Evolutionary conservation across 2,888 invertebrate genomes (phyloP), one percentile per base, ranked within the genome.

Genomic region (Brenthis ino): DNA sequence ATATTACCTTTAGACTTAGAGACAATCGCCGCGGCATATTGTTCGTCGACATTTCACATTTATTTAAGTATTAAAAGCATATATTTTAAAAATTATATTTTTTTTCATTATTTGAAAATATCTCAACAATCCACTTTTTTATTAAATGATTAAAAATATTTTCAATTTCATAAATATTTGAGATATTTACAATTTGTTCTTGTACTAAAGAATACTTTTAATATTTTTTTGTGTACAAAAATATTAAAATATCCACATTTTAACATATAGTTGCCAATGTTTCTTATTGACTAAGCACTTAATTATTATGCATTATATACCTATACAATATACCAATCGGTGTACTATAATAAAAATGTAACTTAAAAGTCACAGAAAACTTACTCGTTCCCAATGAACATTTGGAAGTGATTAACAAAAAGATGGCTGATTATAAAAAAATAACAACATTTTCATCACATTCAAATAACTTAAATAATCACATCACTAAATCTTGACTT

Each of bases 271-370:
- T 64, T 64, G 57, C 28, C 65, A 64, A 58, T 48, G 37, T 51
- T 65, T 55, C 65, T 65, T 69, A 65, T n/a, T 53, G 13, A 51
- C 60, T 69, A 68, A 28, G 57, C 50, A 28, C 54, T 64, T 64
- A 64, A 58, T 56, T 65, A 70, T 69, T 69, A 72, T 69, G 67
- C 60, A 65, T 28, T 65, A 67, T 61, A 67, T 57, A 64, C 61
- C 64, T 66, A 67, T 67, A 57, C 43, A 57, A 51, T 56, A 67
- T 51, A 11, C 37, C 8, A 43, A 43, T 63, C 28, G 37, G 50
- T 57, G 51, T 63, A 67, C 20, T 63, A 28, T 37, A 3, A 57
- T 37, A 56, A 50, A 61, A 50, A 56, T 28, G 11, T n/a, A 50
- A 67, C 48, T 61, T n/a, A 61, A 56, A 20, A 61, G 43, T 51